A percentile compares a stretch with the other conserved stretches of the same genome.
These are phyloP conservation scores for Pelochelys cantorii DNA, from an alignment of 2,797 vertebrate species.

Conservation along the genomic window DNA sequence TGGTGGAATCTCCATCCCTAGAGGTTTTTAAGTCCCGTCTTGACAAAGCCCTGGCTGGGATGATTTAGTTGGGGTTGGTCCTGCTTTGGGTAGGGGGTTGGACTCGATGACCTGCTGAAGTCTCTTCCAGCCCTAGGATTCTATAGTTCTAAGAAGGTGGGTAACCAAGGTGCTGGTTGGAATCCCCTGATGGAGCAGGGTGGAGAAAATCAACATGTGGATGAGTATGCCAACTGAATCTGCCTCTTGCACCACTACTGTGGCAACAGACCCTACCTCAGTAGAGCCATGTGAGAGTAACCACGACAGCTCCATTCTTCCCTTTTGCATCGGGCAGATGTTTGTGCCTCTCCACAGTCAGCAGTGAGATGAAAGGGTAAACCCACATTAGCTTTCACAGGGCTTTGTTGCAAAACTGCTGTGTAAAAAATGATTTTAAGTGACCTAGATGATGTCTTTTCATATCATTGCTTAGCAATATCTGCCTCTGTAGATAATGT, in stretches of 20 bases:
- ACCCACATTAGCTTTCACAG: conserved; percentile 27
- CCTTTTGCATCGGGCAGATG: neutral
- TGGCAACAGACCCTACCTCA: conserved; percentile 18
- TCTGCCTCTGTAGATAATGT: conserved; percentile 47
- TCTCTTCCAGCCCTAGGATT: no score
- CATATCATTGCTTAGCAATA: conserved; percentile 53
- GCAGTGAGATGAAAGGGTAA: conserved; percentile 39
- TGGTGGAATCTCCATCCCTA: no score
- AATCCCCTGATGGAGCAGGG: neutral
- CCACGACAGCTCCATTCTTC: conserved; percentile 10
- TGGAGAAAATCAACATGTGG: neutral
- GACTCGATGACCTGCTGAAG: no score
- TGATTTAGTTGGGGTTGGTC: no score
- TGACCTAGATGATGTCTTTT: conserved; percentile 61
- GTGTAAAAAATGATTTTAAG: conserved; percentile 62
- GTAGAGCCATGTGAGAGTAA: neutral
- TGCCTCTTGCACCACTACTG: neutral
- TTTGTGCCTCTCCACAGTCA: conserved; percentile 20
- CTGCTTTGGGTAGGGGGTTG: no score
- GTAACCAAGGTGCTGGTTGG: neutral
- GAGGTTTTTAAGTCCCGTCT: no score
- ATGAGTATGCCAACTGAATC: conserved; percentile 15
- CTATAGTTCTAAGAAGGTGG: neutral
- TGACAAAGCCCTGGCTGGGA: no score
- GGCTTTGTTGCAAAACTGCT: conserved; percentile 48